These are phyloP conservation scores for Pandemis heparana DNA, from an alignment of 2,888 invertebrate species.

Conservation along the genomic window DNA sequence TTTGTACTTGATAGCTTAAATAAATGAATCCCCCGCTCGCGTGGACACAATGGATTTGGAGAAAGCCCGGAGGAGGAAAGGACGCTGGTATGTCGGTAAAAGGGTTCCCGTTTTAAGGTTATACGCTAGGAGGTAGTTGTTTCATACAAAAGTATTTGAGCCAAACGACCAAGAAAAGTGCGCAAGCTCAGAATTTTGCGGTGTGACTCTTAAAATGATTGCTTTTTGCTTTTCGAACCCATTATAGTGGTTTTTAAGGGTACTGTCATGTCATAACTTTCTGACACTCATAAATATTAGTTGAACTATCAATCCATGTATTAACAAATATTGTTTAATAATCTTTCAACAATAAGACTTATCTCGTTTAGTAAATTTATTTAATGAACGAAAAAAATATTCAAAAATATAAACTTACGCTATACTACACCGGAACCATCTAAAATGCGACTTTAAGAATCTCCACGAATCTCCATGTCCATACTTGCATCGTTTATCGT, in stretches of 20 bases:
- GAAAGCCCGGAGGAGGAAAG: conserved; percentile 16
- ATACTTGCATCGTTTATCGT: too few relatives aligned
- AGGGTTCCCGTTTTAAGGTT: conserved; percentile 9
- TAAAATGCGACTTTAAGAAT: too few relatives aligned
- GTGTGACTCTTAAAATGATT: background rate
- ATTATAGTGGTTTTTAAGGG: background rate
- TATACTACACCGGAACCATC: too few relatives aligned
- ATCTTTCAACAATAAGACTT: too few relatives aligned
- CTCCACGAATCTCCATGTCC: too few relatives aligned
- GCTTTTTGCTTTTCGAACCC: background rate
- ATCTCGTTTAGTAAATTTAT: too few relatives aligned
- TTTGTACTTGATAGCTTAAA: conserved; percentile 39
- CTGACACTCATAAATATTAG: too few relatives aligned
- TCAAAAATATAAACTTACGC: too few relatives aligned
- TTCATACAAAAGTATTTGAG: conserved; percentile 3
- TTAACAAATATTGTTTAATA: too few relatives aligned
- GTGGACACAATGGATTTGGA: conserved; percentile 36
- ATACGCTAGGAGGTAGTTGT: background rate
- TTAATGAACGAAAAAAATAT: too few relatives aligned
- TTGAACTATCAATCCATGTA: too few relatives aligned
- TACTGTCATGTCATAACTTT: too few relatives aligned
- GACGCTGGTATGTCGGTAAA: conserved; percentile 27
- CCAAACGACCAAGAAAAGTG: background rate
- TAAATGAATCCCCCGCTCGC: conserved; percentile 36
- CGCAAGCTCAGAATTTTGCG: background rate